These are phyloP conservation scores for Manacus vitellinus DNA, from an alignment of 2,113 vertebrate genomes.

Conservation along the genomic window DNA sequence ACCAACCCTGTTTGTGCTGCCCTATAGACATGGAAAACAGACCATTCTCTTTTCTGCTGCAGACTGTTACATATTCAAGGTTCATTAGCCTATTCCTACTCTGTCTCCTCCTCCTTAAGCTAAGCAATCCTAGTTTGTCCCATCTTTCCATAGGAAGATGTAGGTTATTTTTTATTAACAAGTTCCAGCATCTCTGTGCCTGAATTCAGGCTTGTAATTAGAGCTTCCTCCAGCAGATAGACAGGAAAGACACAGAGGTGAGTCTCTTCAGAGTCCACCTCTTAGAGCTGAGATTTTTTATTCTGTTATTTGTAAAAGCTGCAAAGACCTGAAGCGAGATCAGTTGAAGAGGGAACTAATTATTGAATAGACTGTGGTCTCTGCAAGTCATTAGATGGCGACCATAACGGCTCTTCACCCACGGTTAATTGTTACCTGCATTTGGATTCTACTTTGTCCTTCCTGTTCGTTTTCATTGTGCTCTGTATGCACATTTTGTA, in stretches of 20 bases:
- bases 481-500: neutral
- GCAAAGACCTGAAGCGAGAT: conserved; percentile 29
- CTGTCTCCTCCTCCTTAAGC: neutral
- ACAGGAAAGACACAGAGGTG: conserved; percentile 49
- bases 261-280: conserved; percentile 33
- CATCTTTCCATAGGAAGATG: neutral
- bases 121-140: neutral
- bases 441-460: neutral
- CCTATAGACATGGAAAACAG: neutral
- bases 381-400: conserved; percentile 28
- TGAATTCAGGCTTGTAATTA: conserved; percentile 53
- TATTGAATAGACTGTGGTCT: conserved; percentile 25
- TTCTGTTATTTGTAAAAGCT: conserved; percentile 62
- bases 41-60: neutral
- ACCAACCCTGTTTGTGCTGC: neutral
- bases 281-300: conserved; percentile 50
- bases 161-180: neutral
- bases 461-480: neutral
- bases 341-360: conserved; percentile 43
- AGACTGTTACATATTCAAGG: neutral
- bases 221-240: conserved; percentile 44
- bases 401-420: conserved; percentile 58
- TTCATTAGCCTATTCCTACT: neutral
- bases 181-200: neutral
- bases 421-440: conserved; percentile 61